Conservation (phyloP, 2,797 vertebrate genomes). For the Tauraco hartlaubi region DNA sequence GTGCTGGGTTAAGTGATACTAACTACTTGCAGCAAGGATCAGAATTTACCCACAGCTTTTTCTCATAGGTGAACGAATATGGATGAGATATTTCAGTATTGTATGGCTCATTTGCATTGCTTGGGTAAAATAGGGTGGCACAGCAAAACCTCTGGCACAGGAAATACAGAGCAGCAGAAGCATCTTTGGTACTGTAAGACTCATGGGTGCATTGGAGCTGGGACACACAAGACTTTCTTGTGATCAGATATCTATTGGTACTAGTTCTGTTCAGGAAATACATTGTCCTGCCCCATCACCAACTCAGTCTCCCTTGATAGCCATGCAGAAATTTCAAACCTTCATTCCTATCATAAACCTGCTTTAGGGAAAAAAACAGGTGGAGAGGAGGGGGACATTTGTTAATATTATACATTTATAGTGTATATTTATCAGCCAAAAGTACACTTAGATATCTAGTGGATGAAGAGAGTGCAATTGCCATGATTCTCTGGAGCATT, state of each 20-base stretch:
- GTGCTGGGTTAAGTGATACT: not conserved
- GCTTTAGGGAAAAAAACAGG: not conserved
- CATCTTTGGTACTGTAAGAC: not conserved
- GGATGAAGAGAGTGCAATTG: not conserved
- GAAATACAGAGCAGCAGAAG: not conserved
- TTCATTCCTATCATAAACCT: not conserved
- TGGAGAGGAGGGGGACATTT: not conserved
- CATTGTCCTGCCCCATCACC: not conserved
- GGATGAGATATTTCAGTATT: not conserved
- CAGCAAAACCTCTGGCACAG: accelerated
- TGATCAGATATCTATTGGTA: not conserved
- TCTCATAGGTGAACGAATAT: not conserved
- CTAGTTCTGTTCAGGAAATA: not conserved
- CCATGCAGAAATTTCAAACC: not conserved
- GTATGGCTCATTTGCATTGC: not conserved
- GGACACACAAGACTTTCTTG: not conserved
- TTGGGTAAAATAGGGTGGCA: not conserved
- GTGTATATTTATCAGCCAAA: not conserved
- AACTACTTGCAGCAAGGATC: not conserved
- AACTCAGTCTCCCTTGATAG: not conserved
- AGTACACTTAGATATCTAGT: not conserved
- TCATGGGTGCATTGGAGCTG: not conserved
- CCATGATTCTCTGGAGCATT: not conserved
- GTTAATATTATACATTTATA: not conserved
- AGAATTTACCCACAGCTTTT: not conserved